These are phyloP conservation scores for Drosophila aff. DNA, from an alignment of 1,140 invertebrate genomes.

Conservation along the genomic window DNA sequence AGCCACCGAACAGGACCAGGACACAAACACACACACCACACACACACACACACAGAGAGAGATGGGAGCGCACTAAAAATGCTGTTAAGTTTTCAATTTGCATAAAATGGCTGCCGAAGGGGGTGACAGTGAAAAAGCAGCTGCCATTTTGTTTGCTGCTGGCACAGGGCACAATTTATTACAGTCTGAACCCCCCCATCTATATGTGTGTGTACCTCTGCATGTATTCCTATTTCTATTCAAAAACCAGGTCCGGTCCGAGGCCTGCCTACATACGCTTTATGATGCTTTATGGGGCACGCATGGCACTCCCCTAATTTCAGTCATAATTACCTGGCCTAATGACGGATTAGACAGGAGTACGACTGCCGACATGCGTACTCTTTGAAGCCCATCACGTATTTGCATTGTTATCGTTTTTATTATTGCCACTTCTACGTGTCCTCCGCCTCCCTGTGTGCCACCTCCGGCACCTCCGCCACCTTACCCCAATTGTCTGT, in stretches of 20 bases:
- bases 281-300: slow-evolving; percentile 37
- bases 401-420: slow-evolving; percentile 67
- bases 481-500: slow-evolving; percentile 41
- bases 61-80: slow-evolving; percentile 48
- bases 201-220: background rate
- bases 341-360: slow-evolving; percentile 54
- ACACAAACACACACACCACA: background rate
- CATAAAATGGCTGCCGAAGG: slow-evolving; percentile 42
- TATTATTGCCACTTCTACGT: slow-evolving; percentile 65
- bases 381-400: slow-evolving; percentile 59
- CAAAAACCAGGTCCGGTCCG: background rate
- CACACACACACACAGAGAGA: slow-evolving; percentile 3
- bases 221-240: background rate
- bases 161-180: slow-evolving; percentile 53
- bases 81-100: slow-evolving; percentile 67
- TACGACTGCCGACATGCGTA: slow-evolving; percentile 11
- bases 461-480: background rate
- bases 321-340: slow-evolving; percentile 62
- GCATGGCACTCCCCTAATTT: slow-evolving; percentile 48
- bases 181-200: background rate
- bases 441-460: background rate
- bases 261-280: background rate
- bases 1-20: background rate
- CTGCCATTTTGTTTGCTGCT: slow-evolving; percentile 51
- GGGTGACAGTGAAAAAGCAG: slow-evolving; percentile 40